Conservation (phyloP, 2,888 invertebrate species). For the Metellina segmentata region DNA sequence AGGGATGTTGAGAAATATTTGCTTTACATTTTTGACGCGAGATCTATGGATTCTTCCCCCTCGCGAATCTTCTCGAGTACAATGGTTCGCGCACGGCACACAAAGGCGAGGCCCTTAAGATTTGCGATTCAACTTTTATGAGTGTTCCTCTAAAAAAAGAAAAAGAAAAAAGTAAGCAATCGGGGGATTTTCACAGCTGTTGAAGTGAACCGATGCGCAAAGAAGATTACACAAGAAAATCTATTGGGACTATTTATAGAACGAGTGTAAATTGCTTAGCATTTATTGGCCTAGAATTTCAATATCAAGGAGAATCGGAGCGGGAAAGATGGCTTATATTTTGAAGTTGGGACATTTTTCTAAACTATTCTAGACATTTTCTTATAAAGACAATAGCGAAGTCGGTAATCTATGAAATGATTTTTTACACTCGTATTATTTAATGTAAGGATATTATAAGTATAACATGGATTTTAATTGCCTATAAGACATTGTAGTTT, state of each 20-base stretch:
- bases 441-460: too few relatives aligned
- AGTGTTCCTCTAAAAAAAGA: constrained; percentile 11
- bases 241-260: not conserved
- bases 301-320: not conserved
- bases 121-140: constrained; percentile 42
- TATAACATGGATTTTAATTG: too few relatives aligned
- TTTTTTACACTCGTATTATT: too few relatives aligned
- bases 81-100: constrained; percentile 51
- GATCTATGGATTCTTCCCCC: constrained; percentile 53
- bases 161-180: constrained; percentile 51
- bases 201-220: constrained; percentile 15
- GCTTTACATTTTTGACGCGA: constrained; percentile 64
- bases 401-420: too few relatives aligned
- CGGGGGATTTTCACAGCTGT: constrained; percentile 51
- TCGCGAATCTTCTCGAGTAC: constrained; percentile 38
- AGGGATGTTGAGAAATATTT: constrained; percentile 69
- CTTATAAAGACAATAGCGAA: too few relatives aligned
- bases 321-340: not conserved
- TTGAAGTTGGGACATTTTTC: too few relatives aligned
- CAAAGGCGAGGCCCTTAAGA: constrained; percentile 54
- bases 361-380: too few relatives aligned
- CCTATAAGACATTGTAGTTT: too few relatives aligned
- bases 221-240: constrained; percentile 14
- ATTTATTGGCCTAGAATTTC: not conserved
- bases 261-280: not conserved